These are phyloP conservation scores for Carlito syrichta DNA, from an alignment of 2,113 vertebrate species.

Conservation along the genomic window DNA sequence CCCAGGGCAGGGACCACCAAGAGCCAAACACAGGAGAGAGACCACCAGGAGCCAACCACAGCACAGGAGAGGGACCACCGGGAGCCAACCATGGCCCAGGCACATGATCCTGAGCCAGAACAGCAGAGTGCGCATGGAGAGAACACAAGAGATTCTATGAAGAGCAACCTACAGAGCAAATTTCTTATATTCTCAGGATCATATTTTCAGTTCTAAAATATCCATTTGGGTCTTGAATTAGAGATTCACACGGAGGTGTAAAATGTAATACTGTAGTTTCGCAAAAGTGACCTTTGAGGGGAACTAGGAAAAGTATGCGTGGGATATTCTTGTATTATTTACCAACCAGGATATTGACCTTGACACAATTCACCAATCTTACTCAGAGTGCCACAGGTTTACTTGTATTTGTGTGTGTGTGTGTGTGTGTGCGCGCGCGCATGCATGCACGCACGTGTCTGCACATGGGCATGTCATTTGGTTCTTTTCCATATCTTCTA, in stretches of 20 bases:
- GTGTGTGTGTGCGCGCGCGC: fast-evolving
- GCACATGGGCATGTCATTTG: neutral
- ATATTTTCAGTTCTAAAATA: conserved; percentile 1
- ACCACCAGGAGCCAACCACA: too few species aligned
- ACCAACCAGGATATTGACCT: neutral
- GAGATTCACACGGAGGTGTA: neutral
- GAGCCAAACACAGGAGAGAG: too few species aligned
- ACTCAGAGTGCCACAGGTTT: neutral
- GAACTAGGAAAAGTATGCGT: too few species aligned
- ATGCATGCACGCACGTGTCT: fast-evolving
- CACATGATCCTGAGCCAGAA: neutral
- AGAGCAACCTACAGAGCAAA: too few species aligned
- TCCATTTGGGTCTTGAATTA: neutral
- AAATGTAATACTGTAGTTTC: too few species aligned
- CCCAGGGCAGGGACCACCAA: too few species aligned
- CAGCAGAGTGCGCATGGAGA: neutral
- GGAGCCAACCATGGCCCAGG: too few species aligned
- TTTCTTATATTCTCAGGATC: neutral
- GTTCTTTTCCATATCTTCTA: neutral
- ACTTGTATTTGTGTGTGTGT: neutral
- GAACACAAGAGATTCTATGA: neutral
- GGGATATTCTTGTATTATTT: too few species aligned
- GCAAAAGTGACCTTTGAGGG: too few species aligned
- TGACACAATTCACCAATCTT: neutral
- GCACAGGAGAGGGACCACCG: too few species aligned